Evolutionary conservation across 1,140 invertebrate species (phyloP), one percentile per base, ranked within the genome.

Genomic region (Drosophila tsacasi): DNA sequence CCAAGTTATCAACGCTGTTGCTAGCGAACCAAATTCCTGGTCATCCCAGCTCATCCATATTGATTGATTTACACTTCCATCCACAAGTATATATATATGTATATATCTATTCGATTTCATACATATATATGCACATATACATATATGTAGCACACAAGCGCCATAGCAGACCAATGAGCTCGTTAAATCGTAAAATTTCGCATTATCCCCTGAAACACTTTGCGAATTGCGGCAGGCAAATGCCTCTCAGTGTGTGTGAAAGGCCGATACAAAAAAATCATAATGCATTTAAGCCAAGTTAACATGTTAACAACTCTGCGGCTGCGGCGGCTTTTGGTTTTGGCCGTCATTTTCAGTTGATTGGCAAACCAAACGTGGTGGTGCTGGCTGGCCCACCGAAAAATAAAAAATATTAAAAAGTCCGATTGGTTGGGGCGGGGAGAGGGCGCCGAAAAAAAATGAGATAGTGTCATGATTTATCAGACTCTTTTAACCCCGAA

Each of bases 241-340:
- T 35, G 23, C 47, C 21, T 15, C 7, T 9, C 35, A 46, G 17
- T 35, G 55, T 25, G 54, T 32, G 54, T 19, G 44, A 40, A 21
- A 62, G 58, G 40, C 60, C 7, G 23, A 39, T 9, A 39, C 15
- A 32, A 46, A 40, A 77, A 77, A 79, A 49, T 72, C 75, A 79
- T 79, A 71, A 79, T 64, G 44, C 76, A 79, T 79, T 79, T 79
- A 79, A 79, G 76, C 67, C 59, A 59, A 71, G 75, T 71, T 79
- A 72, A 79, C 76, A 72, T 64, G 66, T 79, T 63, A 64, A 59
- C 75, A 71, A 59, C 76, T 79, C 39, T 78, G 66, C 49, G 75
- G 63, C 66, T 72, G 54, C n/a, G 25, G 66, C 66, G 64, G 64
- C 67, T 69, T 69, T 68, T 27, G 67, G 47, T 68, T 74, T 68